phyloP scores from a whole-genome alignment of 2,888 invertebrate genomes.

The Empis livida region DNA sequence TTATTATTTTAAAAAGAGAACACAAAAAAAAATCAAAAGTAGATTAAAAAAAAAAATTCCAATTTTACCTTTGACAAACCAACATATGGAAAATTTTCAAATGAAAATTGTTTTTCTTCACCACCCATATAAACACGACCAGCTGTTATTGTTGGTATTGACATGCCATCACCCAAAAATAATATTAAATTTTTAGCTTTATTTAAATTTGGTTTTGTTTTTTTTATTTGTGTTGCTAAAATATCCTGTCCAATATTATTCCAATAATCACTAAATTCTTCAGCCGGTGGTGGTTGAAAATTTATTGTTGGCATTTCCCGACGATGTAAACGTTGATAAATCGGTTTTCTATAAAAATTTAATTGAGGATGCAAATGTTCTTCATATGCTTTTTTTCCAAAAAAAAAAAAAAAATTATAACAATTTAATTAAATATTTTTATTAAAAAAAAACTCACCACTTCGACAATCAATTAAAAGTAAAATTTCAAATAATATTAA shows the following conservation, averaged over 20 bases:
- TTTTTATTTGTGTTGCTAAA: constrained; percentile 31
- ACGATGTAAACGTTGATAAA: constrained; percentile 13
- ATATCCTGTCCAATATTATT: constrained; percentile 34
- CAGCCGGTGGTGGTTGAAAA: constrained; percentile 23
- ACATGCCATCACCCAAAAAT: constrained; percentile 78
- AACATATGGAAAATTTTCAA: constrained; percentile 63
- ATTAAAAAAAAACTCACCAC: no score
- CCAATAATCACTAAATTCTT: constrained; percentile 37
- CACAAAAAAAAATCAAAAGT: background rate
- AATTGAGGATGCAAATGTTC: constrained; percentile 29
- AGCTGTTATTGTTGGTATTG: constrained; percentile 67
- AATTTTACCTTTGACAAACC: constrained; percentile 57
- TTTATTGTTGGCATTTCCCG: constrained; percentile 28
- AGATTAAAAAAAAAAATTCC: background rate
- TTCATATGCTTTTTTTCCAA: constrained; percentile 14
- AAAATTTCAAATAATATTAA: no score
- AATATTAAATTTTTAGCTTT: constrained; percentile 49
- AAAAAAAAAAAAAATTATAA: background rate
- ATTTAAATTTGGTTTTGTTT: constrained; percentile 26
- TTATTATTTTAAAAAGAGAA: no score
- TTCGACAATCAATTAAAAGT: no score
- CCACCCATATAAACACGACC: constrained; percentile 67
- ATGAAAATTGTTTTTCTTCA: constrained; percentile 57
- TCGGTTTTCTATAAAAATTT: constrained; percentile 8
- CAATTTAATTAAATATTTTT: background rate